Conservation (phyloP, 92 coral and sea anemone species). For the Zoanthus sansibaricus region DNA sequence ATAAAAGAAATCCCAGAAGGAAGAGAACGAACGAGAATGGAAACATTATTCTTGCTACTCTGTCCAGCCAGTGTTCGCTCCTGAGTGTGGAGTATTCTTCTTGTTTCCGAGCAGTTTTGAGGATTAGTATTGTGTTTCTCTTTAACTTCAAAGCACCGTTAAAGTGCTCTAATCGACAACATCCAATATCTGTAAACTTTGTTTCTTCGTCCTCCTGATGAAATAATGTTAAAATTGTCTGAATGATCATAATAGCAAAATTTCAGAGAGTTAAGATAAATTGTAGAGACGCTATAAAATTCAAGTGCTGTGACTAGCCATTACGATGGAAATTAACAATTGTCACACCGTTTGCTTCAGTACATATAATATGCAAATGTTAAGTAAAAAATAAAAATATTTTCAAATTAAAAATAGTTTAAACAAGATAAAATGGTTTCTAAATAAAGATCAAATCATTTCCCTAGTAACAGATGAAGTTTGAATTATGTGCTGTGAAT, state of each 20-base stretch:
- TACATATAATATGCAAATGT: too few species aligned
- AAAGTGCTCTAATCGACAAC: neutral
- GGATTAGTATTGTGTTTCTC: neutral
- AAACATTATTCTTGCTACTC: neutral
- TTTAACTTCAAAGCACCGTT: neutral
- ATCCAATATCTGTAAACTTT: neutral
- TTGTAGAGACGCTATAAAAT: too few species aligned
- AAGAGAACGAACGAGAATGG: neutral
- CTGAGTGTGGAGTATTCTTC: neutral
- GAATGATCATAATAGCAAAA: neutral
- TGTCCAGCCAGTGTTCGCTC: neutral
- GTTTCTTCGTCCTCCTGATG: neutral
- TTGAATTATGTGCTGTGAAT: too few species aligned
- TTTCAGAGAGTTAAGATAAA: too few species aligned
- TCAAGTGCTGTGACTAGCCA: too few species aligned
- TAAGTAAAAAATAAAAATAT: too few species aligned
- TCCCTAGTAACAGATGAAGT: too few species aligned
- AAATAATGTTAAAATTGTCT: neutral
- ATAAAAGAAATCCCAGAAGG: neutral
- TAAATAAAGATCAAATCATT: too few species aligned
- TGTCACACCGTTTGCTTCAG: too few species aligned
- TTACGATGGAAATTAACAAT: too few species aligned
- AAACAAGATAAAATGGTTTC: too few species aligned
- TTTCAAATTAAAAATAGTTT: too few species aligned
- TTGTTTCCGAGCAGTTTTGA: neutral